Percentiles rank a stretch among this genome's conserved stretches.
Evolutionary conservation across 2,113 vertebrate genomes (phyloP).

Genomic region (Isurus oxyrinchus): DNA sequence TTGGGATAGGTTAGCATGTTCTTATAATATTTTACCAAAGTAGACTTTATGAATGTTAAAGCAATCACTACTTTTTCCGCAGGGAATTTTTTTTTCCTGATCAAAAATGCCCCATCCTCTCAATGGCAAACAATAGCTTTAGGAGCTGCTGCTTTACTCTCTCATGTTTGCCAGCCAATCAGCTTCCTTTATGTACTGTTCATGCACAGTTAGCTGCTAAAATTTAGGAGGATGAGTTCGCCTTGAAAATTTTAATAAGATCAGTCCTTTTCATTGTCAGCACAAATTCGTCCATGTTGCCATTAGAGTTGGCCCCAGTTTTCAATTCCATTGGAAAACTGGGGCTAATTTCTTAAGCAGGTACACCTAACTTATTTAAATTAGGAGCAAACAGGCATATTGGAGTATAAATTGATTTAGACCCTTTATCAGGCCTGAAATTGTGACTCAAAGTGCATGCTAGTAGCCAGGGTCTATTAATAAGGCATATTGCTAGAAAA

Average conservation of each 20-base stretch:
- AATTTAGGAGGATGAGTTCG: background rate
- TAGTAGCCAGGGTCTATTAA: no score
- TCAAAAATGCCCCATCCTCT: background rate
- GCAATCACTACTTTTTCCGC: background rate
- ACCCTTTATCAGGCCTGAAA: no score
- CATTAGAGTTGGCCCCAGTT: background rate
- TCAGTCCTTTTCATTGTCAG: background rate
- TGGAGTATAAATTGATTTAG: no score
- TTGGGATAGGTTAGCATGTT: no score
- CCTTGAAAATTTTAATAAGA: background rate
- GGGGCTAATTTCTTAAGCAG: background rate
- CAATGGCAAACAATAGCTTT: background rate
- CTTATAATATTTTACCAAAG: background rate
- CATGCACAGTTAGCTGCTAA: background rate
- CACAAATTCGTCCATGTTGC: background rate
- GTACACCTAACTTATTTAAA: background rate
- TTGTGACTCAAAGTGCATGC: no score
- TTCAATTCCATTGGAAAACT: background rate
- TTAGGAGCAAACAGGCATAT: no score
- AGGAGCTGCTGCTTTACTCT: background rate
- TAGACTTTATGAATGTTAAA: background rate
- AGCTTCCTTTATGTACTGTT: background rate
- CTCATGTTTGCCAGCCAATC: background rate
- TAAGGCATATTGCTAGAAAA: no score
- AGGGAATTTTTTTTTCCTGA: background rate